These are phyloP conservation scores for Echeneis naucrates DNA, from an alignment of 2,797 vertebrate genomes.

Conservation along the genomic window DNA sequence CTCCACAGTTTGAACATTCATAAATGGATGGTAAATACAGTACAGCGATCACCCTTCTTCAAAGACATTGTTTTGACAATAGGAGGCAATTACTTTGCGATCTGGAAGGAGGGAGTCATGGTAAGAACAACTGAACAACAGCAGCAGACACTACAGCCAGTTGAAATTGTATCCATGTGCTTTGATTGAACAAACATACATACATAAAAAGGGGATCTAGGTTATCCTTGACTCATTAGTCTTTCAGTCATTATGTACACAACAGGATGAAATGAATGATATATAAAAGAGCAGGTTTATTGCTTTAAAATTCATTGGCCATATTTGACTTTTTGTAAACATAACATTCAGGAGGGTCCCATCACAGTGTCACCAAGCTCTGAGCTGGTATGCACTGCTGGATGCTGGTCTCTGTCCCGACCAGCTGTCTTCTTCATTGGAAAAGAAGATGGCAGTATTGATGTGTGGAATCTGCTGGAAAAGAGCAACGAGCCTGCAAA, in stretches of 20 bases:
- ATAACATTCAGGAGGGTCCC: slow-evolving; percentile 81
- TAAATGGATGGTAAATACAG: slow-evolving; percentile 84
- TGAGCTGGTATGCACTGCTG: slow-evolving; percentile 80
- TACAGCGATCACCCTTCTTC: slow-evolving; percentile 93
- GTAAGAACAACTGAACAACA: slow-evolving; percentile 77
- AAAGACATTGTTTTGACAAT: slow-evolving; percentile 89
- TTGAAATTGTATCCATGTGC: neutral
- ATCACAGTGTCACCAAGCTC: slow-evolving; percentile 85
- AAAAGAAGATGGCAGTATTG: slow-evolving; percentile 89
- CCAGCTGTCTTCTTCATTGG: slow-evolving; percentile 92
- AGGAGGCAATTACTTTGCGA: slow-evolving; percentile 89
- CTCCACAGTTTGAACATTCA: slow-evolving; percentile 77
- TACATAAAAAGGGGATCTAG: neutral
- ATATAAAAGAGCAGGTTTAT: neutral
- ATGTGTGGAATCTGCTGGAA: slow-evolving; percentile 93
- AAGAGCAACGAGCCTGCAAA: slow-evolving; percentile 86
- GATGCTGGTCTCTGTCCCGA: slow-evolving; percentile 92
- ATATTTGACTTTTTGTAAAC: neutral
- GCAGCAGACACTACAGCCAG: neutral
- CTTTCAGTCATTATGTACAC: neutral
- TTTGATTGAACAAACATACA: neutral
- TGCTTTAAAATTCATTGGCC: neutral
- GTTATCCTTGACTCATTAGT: neutral
- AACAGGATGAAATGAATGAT: neutral
- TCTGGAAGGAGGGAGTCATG: slow-evolving; percentile 92